These are phyloP conservation scores for Sylvietta virens DNA, from an alignment of 2,113 vertebrate species.

Conservation along the genomic window DNA sequence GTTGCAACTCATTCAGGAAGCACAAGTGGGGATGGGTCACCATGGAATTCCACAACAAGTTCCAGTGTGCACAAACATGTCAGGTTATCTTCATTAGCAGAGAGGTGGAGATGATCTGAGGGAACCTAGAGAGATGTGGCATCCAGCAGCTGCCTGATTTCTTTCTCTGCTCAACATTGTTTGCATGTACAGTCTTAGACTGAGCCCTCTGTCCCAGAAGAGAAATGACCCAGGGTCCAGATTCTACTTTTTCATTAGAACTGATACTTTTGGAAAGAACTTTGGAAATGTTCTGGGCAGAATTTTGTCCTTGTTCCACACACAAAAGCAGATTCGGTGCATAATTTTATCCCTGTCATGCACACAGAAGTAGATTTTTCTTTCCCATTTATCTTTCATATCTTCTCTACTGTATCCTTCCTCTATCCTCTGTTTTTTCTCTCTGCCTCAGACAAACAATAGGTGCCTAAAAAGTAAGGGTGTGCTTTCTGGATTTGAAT, in stretches of 20 bases:
- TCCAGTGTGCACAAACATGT: background rate
- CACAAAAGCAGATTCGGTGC: background rate
- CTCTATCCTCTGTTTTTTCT: background rate
- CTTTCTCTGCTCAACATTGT: background rate
- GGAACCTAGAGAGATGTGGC: background rate
- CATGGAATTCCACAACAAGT: fast-evolving
- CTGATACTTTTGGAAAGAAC: background rate
- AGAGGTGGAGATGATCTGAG: background rate
- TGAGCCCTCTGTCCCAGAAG: background rate
- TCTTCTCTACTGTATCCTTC: background rate
- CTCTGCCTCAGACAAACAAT: background rate
- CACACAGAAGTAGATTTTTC: background rate
- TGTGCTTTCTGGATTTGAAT: background rate
- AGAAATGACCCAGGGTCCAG: background rate
- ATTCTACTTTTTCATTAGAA: background rate
- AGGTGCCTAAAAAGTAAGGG: background rate
- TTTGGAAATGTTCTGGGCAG: background rate
- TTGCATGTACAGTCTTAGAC: background rate
- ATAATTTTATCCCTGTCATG: background rate
- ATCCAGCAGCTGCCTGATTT: background rate
- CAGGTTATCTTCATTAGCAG: background rate
- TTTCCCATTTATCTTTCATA: background rate
- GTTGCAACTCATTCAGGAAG: background rate
- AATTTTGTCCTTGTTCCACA: background rate
- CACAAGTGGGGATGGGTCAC: background rate